Percentiles rank a stretch among this genome's conserved stretches.
Evolutionary conservation across 2,113 vertebrate species (phyloP).

Genomic region (Rhabdornis inornatus): DNA sequence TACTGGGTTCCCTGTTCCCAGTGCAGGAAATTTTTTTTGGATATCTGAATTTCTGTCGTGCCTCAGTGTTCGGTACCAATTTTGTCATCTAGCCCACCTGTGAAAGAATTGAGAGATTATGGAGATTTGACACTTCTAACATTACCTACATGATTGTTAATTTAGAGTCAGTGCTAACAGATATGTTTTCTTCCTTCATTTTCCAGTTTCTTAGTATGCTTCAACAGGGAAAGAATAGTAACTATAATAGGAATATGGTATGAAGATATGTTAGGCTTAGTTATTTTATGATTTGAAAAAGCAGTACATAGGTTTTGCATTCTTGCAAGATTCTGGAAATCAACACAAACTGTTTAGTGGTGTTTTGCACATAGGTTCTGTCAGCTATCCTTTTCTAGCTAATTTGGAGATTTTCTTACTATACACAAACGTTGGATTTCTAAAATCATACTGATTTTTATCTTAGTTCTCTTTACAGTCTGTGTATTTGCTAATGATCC

Average conservation of each 20-base stretch:
- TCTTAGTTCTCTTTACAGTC: neutral
- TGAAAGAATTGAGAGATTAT: neutral
- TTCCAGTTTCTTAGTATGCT: neutral
- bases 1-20: neutral
- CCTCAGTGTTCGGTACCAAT: neutral
- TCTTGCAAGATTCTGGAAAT: neutral
- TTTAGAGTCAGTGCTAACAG: neutral
- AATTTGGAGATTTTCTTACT: neutral
- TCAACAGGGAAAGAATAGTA: neutral
- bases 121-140: neutral
- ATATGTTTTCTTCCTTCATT: neutral
- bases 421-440: neutral
- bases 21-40: neutral
- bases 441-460: neutral
- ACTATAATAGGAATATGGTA: neutral
- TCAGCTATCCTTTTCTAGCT: neutral
- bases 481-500: neutral
- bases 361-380: neutral
- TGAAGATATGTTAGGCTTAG: neutral
- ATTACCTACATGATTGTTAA: neutral
- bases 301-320: neutral
- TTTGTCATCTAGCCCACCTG: neutral
- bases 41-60: neutral
- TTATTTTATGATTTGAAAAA: neutral
- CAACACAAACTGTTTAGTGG: neutral